Conservation (phyloP, 2,797 vertebrate species). For the Dryobates pubescens region DNA sequence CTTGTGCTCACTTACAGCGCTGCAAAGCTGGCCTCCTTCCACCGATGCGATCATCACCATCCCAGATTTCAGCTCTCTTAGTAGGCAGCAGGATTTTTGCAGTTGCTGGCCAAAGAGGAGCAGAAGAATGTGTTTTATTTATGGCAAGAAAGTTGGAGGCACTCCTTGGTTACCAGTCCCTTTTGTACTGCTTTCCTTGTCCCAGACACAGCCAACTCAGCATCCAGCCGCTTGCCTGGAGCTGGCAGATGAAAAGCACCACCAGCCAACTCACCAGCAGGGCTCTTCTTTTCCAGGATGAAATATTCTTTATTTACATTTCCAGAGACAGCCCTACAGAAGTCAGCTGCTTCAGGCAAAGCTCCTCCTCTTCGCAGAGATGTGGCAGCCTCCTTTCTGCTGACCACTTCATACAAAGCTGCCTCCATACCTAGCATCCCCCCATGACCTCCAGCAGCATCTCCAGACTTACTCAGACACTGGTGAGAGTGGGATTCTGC, state of each 20-base stretch:
- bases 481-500: background rate
- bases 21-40: conserved; percentile 42
- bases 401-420: background rate
- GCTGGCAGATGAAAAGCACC: background rate
- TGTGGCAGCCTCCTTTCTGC: background rate
- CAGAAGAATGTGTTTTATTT: conserved; percentile 6
- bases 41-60: background rate
- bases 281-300: conserved; percentile 9
- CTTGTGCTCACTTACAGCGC: background rate
- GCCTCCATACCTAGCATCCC: background rate
- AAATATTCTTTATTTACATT: conserved; percentile 40
- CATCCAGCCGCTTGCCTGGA: background rate
- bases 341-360: conserved; percentile 17
- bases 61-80: conserved; percentile 15
- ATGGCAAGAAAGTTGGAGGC: background rate
- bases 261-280: background rate
- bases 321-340: conserved; percentile 4
- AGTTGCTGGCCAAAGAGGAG: conserved; percentile 16
- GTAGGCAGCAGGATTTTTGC: background rate
- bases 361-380: conserved; percentile 11
- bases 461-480: background rate
- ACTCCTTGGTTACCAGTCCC: background rate
- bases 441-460: background rate
- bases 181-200: background rate
- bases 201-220: background rate